phyloP scores from a whole-genome alignment of 2,113 vertebrate species.

The rabbit (Oryctolagus cuniculus) region DNA sequence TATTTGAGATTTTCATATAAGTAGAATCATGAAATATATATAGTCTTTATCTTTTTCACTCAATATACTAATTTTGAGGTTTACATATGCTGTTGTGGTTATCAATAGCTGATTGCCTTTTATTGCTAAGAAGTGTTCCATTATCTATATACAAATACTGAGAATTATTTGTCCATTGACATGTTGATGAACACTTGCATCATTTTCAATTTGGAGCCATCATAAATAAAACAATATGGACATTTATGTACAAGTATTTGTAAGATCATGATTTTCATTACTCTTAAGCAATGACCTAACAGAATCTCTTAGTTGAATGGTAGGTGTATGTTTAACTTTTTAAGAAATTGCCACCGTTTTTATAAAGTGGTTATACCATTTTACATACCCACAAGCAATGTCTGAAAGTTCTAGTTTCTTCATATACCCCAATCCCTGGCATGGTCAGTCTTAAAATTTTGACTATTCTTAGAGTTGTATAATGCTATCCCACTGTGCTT shows the following conservation, averaged over 20 bases:
- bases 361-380: constrained; percentile 3
- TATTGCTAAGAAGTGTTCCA: neutral
- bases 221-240: neutral
- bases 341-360: neutral
- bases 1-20: constrained; percentile 5
- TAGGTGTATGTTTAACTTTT: neutral
- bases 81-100: neutral
- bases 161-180: neutral
- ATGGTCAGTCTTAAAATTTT: neutral
- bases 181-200: neutral
- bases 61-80: neutral
- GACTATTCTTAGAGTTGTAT: neutral
- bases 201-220: neutral
- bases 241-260: neutral
- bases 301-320: neutral
- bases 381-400: neutral
- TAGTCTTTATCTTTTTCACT: neutral
- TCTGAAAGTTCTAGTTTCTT: neutral
- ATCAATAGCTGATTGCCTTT: neutral
- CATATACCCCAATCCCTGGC: neutral
- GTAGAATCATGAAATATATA: neutral
- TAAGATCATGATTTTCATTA: neutral
- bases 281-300: neutral
- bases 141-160: neutral
- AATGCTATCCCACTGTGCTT: neutral